Percentiles rank a stretch among this genome's conserved stretches.
phyloP scores from a whole-genome alignment of 2,797 vertebrate species.

The Amazona ochrocephala region DNA sequence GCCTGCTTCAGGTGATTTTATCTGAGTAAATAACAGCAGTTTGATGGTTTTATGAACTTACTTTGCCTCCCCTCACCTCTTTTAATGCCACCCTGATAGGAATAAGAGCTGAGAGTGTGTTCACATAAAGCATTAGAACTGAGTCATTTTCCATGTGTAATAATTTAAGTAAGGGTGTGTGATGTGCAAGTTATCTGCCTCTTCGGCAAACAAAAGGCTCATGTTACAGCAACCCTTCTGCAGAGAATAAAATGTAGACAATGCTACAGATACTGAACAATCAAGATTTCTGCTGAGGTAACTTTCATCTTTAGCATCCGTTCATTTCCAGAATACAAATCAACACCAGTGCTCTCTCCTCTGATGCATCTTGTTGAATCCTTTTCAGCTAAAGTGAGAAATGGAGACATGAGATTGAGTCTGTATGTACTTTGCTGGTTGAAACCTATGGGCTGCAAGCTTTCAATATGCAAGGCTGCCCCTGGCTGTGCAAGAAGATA shows the following conservation, averaged over 20 bases:
- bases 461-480: background rate
- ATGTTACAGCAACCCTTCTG: background rate
- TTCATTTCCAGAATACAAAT: background rate
- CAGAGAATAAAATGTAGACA: background rate
- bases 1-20: background rate
- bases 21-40: constrained; percentile 1
- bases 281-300: background rate
- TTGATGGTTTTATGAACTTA: background rate
- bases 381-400: constrained; percentile 5
- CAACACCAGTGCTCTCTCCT: background rate
- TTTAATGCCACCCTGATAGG: background rate
- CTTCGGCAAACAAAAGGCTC: constrained; percentile 21
- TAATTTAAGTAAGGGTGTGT: background rate
- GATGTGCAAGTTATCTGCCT: constrained; percentile 20
- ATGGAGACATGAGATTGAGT: background rate
- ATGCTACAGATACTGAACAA: background rate
- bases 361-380: background rate
- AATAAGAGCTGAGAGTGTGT: background rate
- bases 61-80: background rate
- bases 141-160: constrained; percentile 3
- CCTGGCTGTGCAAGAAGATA: background rate
- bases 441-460: background rate
- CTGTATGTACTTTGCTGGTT: background rate
- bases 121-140: background rate
- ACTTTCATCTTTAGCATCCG: background rate